Evolutionary conservation across 2,113 vertebrate genomes (phyloP), one percentile per base, ranked within the genome.

Genomic region (Alectura lathami): DNA sequence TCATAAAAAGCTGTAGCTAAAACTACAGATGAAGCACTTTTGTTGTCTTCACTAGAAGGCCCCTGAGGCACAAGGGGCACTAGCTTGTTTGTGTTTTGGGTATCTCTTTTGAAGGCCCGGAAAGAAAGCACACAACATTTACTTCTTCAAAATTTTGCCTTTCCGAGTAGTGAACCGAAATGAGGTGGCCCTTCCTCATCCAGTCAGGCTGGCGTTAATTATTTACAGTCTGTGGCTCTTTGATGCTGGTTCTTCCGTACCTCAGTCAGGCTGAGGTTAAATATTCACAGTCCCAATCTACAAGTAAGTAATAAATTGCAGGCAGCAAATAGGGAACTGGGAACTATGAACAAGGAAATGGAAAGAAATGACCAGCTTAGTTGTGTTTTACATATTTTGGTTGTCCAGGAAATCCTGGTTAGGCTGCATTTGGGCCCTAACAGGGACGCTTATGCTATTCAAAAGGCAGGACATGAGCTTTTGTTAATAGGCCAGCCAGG

Each of bases 331-430:
- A 86, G 34, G 80, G 76, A 96, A 90, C 53, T 91, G 51, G 36
- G 76, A 91, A 51, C 48, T 78, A 18, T 84, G 83, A 93, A 82
- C 11, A 60, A 86, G 24, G 24, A 93, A 91, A 48, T 64, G 68
- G n/a, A 75, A 94, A 83, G 21, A 94, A 91, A 91, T 32, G 2
- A 75, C 56, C 32, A 32, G 29, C 17, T 90, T 80, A 43, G 18
- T 63, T 60, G 70, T 64, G 13, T 88, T 93, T 83, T 16, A 75
- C 59, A 3, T 74, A 78, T 75, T 88, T 91, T 77, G 6, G 22
- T 91, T 85, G 63, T 59, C 38, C 70, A 87, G 57, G 81, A 86
- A 94, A 92, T 91, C 70, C 70, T 91, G 77, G 84, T 84, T 91
- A 69, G 92, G 42, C 21, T 73, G 36, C 43, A 53, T 54, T 95